phyloP scores from a whole-genome alignment of 2,113 vertebrate species.

The Rallus limicola region DNA sequence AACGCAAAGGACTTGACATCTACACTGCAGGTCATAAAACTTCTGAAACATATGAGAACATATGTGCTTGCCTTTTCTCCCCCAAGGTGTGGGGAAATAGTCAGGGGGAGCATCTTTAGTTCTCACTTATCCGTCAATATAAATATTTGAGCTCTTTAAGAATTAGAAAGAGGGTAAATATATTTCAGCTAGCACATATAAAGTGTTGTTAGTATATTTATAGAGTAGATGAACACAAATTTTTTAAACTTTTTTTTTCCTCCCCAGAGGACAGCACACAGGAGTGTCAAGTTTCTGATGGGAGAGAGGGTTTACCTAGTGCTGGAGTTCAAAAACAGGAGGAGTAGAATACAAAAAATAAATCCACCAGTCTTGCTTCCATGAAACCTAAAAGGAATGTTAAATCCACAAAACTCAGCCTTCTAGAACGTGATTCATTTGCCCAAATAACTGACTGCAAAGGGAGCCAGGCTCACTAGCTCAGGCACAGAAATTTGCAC shows the following conservation, averaged over 20 bases:
- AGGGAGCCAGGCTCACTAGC: not conserved
- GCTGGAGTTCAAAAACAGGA: not conserved
- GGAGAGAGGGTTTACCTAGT: not conserved
- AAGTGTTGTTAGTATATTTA: not conserved
- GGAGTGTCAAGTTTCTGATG: not conserved
- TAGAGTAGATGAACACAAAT: not conserved
- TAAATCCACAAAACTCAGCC: not conserved
- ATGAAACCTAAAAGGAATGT: not conserved
- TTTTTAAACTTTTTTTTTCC: not conserved
- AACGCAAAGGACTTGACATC: not conserved
- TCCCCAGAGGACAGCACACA: fast-evolving
- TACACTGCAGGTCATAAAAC: not conserved
- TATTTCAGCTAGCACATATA: not conserved
- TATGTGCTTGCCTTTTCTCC: not conserved
- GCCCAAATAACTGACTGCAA: not conserved
- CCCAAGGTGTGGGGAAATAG: not conserved
- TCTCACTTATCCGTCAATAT: not conserved
- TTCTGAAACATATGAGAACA: not conserved
- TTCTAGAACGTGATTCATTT: not conserved
- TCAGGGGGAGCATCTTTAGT: not conserved
- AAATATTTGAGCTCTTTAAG: not conserved
- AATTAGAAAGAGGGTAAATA: not conserved
- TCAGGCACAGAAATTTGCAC: not conserved
- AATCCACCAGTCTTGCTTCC: not conserved
- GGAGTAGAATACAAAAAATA: not conserved